Conservation (phyloP, 2,888 invertebrate species). For the Nomada ferruginata region DNA sequence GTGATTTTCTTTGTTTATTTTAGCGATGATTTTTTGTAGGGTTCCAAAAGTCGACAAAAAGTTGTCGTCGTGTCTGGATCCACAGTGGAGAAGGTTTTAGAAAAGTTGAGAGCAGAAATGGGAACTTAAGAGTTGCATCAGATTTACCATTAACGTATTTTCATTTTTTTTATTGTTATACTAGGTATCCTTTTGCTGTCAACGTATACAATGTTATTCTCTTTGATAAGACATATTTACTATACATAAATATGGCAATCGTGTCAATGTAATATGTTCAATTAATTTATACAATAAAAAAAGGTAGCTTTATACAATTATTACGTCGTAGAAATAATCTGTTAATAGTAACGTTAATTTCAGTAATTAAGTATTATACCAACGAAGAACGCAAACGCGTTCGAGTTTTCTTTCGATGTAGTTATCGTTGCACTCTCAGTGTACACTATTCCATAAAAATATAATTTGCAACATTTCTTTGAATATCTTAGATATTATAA, state of each 20-base stretch:
- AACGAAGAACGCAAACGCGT: neutral
- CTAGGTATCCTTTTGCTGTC: conserved; percentile 27
- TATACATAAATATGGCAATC: conserved; percentile 60
- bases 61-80: conserved; percentile 85
- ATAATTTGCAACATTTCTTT: conserved; percentile 22
- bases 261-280: conserved; percentile 33
- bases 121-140: conserved; percentile 45
- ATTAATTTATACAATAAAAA: conserved; percentile 55
- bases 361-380: conserved; percentile 3
- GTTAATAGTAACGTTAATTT: conserved; percentile 38
- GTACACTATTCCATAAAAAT: neutral
- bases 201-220: conserved; percentile 22
- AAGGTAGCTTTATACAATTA: conserved; percentile 61
- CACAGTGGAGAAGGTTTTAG: conserved; percentile 84
- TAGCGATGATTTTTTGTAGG: conserved; percentile 78
- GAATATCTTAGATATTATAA: conserved; percentile 3
- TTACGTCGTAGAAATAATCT: conserved; percentile 26
- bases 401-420: neutral
- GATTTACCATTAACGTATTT: conserved; percentile 14
- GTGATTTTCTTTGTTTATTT: neutral
- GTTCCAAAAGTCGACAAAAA: conserved; percentile 87
- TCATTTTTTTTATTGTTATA: conserved; percentile 28
- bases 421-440: neutral
- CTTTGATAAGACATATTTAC: conserved; percentile 45
- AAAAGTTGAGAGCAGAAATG: conserved; percentile 83